These are phyloP conservation scores for Volucella bombylans DNA, from an alignment of 2,888 invertebrate species.

Conservation along the genomic window DNA sequence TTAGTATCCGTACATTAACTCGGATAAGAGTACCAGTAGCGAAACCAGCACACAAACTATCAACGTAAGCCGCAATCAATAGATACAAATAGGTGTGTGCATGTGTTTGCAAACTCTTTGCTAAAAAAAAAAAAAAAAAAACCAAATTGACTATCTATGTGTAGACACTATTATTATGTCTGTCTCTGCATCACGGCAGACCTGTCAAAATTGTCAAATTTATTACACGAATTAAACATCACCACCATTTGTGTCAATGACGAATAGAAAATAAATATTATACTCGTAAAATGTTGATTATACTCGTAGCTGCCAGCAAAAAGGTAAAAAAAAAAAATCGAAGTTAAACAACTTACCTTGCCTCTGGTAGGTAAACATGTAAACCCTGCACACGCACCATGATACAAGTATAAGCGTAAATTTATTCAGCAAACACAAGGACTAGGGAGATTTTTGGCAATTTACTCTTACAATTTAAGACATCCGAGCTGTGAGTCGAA, in stretches of 20 bases:
- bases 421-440: conserved; percentile 24
- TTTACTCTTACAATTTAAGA: conserved; percentile 17
- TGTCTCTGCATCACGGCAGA: conserved; percentile 61
- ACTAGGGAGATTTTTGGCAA: conserved; percentile 24
- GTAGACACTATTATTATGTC: conserved; percentile 62
- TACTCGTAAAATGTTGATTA: conserved; percentile 20
- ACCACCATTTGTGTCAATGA: conserved; percentile 70
- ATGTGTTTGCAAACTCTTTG: conserved; percentile 13
- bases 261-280: conserved; percentile 51
- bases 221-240: conserved; percentile 71
- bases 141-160: conserved; percentile 45
- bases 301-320: conserved; percentile 20
- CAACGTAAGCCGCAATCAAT: conserved; percentile 44
- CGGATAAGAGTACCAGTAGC: not conserved
- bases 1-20: conserved; percentile 33
- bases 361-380: conserved; percentile 13
- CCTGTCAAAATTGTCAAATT: conserved; percentile 73
- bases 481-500: not conserved
- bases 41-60: conserved; percentile 27
- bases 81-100: conserved; percentile 2
- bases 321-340: not conserved
- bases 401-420: conserved; percentile 6
- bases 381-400: conserved; percentile 7
- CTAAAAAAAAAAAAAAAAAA: not conserved
- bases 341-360: conserved; percentile 27